phyloP scores from a whole-genome alignment of 2,113 vertebrate genomes.

The Mola mola region DNA sequence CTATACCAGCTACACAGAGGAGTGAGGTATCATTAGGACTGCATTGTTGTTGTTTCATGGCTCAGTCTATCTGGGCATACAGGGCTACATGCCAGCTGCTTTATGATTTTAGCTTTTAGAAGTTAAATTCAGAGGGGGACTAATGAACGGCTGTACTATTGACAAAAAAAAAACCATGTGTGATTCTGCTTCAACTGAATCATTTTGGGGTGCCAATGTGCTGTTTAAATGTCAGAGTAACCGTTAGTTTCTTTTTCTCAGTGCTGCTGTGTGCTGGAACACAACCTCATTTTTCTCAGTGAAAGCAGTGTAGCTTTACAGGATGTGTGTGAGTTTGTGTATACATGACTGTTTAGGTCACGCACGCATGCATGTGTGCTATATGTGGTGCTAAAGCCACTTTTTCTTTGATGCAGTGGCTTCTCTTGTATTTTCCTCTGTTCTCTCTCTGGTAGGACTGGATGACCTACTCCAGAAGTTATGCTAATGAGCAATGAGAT shows the following conservation, averaged over 20 bases:
- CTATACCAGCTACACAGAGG: background rate
- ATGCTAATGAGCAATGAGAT: slow-evolving; percentile 63
- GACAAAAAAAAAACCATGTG: too few species aligned
- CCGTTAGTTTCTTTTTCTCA: too few species aligned
- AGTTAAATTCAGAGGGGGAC: slow-evolving; percentile 8
- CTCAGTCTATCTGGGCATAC: background rate
- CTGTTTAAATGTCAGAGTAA: too few species aligned
- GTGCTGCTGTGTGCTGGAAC: too few species aligned
- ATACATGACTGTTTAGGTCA: slow-evolving; percentile 6
- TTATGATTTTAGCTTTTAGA: background rate
- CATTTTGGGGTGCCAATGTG: too few species aligned
- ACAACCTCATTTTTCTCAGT: too few species aligned
- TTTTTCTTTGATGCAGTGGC: slow-evolving; percentile 33
- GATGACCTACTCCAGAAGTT: slow-evolving; percentile 68
- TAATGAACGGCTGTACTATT: slow-evolving; percentile 16
- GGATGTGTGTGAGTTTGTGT: slow-evolving; percentile 8
- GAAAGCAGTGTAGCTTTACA: slow-evolving; percentile 7
- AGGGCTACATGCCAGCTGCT: background rate
- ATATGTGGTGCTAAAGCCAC: slow-evolving; percentile 27
- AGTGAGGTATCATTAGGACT: slow-evolving; percentile 6
- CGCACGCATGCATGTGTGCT: slow-evolving; percentile 7
- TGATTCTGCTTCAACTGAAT: too few species aligned
- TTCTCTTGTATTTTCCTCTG: slow-evolving; percentile 40
- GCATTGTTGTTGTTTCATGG: slow-evolving; percentile 12
- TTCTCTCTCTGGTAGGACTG: slow-evolving; percentile 50